Evolutionary conservation across 2,113 vertebrate species (phyloP), one percentile per base, ranked within the genome.

Genomic region (Otolemur garnettii): DNA sequence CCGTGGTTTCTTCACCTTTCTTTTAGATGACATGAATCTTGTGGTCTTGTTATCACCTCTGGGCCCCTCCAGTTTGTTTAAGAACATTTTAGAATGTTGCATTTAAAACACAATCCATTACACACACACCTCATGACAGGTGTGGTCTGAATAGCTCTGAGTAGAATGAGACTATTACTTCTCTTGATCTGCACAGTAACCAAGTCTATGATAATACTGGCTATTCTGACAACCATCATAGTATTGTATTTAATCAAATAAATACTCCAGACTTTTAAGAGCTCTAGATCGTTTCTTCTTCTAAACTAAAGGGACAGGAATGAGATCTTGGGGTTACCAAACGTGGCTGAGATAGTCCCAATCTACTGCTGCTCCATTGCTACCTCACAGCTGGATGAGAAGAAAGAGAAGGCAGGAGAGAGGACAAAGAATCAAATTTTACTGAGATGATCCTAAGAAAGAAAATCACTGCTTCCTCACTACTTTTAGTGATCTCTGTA

Each of bases 381-480:
- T 75, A 5, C 14, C 14, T 33, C 10, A 82, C 0, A 4, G n/a
- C 35, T 42, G 28, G 21, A 77, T 26, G 35, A 68, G 62, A 86
- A 87, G 55, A 53, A n/a, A 62, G 30, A 74, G 50, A 60, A 72
- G 84, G 30, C 2, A 77, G 45, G 69, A 18, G 5, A 62, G 69
- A 80, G 19, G 35, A 71, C 8, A 64, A 77, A 75, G 42, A 80
- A 57, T 30, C 4, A 14, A 55, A 87, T 64, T 89, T 87, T 95
- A 75, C 18, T 55, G 68, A 87, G 45, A 79, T 90, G 50, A 85
- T 81, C 92, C 85, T 88, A 82, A 93, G 71, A 97, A 82, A 71
- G 33, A 30, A 75, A 96, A 77, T 33, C 42, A 71, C 42, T 21
- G 28, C 64, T 71, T 42, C 30, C 68, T 94, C 13, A 71, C 38